Base-by-base conservation (phyloP, 2,888 invertebrate genomes). In the Diachrysia chrysitis region DNA sequence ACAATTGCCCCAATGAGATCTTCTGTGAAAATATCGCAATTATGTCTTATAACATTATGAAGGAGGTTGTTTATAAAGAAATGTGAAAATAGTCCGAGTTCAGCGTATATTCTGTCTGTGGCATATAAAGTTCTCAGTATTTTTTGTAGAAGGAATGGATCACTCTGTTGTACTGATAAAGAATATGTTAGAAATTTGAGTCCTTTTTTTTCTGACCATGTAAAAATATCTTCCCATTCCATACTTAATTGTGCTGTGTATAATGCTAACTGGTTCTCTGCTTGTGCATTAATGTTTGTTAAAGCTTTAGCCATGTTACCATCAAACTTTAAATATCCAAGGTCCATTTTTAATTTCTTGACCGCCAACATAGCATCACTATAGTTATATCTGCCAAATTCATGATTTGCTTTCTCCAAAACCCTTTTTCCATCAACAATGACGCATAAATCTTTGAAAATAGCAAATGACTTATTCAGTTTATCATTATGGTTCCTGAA, bases 211-310 rank as follows among this genome's bases (percentile, higher is more conserved):
- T 93, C 92, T 0, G 90, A 87, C 95, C 95, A 95, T 37, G 87
- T 87, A 65, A 95, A 95, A 19, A 95, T 89, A 37, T 93, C 92
- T 65, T 95, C 93, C 95, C 94, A 95, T 83, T 95, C 94, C 25
- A 89, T 79, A 70, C 94, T 94, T n/a, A 95, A 74, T 55, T 94
- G 91, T 1, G 95, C 93, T 21, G 86, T 85, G 66, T 92, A 95
- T 14, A 95, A 76, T 0, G 94, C 90, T 3, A 93, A 71, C 78
- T 94, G 94, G 62, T 91, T 94, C 73, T 95, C 93, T 42, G 91
- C 87, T 68, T 93, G 92, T 10, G 88, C 86, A 61, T 84, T 87
- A 0, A 95, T 78, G 57, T 90, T 92, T 0, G 70, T 64, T 21
- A 95, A 68, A 0, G 93, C 94, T 73, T 89, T 89, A 1, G 73